Base-by-base conservation (phyloP, 1,140 invertebrate species). In the Drosophila tropicalis region DNA sequence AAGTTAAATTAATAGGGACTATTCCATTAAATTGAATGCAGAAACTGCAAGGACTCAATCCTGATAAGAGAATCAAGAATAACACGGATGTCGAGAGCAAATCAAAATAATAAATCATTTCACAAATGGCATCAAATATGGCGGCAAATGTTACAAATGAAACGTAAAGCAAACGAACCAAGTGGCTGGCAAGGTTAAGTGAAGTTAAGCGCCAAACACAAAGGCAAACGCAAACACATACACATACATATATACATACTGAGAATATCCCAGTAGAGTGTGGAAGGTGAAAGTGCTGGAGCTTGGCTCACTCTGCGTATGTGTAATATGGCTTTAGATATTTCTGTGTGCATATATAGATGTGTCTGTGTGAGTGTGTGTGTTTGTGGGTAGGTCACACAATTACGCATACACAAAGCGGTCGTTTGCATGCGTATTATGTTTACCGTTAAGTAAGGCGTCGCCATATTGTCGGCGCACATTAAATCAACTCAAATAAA, bases 111-210 rank as follows among this genome's bases (percentile, higher is more conserved):
- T 90, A 89, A 89, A 90, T 90, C 85, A 89, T 90, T 84, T 85
- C 81, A 72, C 83, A 90, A 89, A 89, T 89, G 85, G 85, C 85
- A 90, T 89, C 85, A 90, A 90, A 90, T 90, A 90, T 91, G 84
- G 81, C 79, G 89, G 89, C 89, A 91, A 91, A 90, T 90, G 87
- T 90, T 90, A 79, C 87, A 90, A 90, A 91, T 90, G 84, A 91
- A 90, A 87, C 84, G 84, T 84, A 89, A 89, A 78, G 79, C 79
- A 87, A 87, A 82, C 82, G 75, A 80, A 70, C 70, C 83, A 79
- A 87, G 76, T 83, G 80, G 79, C 58, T 64, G 74, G 73, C 83
- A 87, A 87, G 83, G 84, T 87, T 89, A 87, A 87, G 84, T 87
- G 84, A 89, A 87, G 83, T 84, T 87, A 89, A 87, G 84, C 83